Evolutionary conservation across 2,797 vertebrate genomes (phyloP).

Genomic region (Zenarchopterus dispar): DNA sequence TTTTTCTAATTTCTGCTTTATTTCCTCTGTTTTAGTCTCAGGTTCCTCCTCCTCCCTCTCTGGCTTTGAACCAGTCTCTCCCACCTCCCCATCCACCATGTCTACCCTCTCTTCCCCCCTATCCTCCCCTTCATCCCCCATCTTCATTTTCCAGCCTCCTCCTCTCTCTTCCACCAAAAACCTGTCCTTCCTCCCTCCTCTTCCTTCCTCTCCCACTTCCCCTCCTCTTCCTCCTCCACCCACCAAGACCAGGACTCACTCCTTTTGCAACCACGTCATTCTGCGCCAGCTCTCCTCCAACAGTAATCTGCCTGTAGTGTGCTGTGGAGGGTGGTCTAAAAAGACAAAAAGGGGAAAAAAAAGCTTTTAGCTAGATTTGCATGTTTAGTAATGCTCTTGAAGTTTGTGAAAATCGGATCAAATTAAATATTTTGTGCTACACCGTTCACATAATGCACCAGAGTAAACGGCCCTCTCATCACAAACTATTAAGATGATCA

Average conservation of each 20-base stretch:
- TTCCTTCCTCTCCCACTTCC: slow-evolving; percentile 71
- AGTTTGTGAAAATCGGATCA: no score
- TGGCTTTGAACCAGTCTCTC: slow-evolving; percentile 87
- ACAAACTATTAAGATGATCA: no score
- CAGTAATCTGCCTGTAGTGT: slow-evolving; percentile 82
- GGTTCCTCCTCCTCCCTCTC: slow-evolving; percentile 91
- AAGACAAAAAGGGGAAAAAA: background rate
- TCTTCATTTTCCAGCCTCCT: slow-evolving; percentile 82
- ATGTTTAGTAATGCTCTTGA: slow-evolving; percentile 8
- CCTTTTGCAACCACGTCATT: slow-evolving; percentile 86
- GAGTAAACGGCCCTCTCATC: no score
- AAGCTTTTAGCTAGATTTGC: slow-evolving; percentile 19
- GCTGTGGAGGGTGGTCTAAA: slow-evolving; percentile 60
- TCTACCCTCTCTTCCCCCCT: slow-evolving; percentile 86
- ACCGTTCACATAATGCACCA: no score
- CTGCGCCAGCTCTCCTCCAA: slow-evolving; percentile 80
- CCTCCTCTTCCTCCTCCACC: slow-evolving; percentile 80
- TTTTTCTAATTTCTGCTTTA: slow-evolving; percentile 75
- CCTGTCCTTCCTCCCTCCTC: slow-evolving; percentile 75
- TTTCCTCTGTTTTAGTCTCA: slow-evolving; percentile 85
- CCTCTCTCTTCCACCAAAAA: slow-evolving; percentile 71
- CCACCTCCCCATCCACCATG: slow-evolving; percentile 86
- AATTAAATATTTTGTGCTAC: no score
- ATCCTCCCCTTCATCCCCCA: slow-evolving; percentile 77
- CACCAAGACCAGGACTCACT: slow-evolving; percentile 82